Percentiles rank a stretch among this genome's conserved stretches.
phyloP scores from a whole-genome alignment of 2,113 vertebrate species.

The Thalassoma bifasciatum region DNA sequence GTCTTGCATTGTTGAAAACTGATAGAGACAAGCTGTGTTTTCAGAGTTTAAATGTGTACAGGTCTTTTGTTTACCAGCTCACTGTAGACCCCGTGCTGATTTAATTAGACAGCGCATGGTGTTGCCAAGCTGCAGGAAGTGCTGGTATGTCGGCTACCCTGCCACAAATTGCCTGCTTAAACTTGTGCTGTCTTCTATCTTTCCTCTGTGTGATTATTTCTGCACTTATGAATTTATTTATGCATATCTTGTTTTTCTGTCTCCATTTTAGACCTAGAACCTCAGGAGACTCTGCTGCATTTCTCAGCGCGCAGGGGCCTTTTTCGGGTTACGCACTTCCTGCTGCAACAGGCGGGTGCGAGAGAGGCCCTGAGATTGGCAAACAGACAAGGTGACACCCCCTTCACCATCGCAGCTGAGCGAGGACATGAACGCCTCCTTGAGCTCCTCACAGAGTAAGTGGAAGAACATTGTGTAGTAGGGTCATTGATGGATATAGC shows the following conservation, averaged over 20 bases:
- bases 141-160: slow-evolving; percentile 34
- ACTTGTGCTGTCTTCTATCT: neutral
- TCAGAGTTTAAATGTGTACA: slow-evolving; percentile 15
- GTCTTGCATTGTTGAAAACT: neutral
- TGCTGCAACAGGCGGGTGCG: slow-evolving; percentile 91
- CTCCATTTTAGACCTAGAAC: slow-evolving; percentile 81
- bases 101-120: slow-evolving; percentile 13
- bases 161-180: slow-evolving; percentile 3
- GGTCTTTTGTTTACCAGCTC: slow-evolving; percentile 18
- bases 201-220: neutral
- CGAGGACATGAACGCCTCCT: slow-evolving; percentile 86
- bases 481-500: no score
- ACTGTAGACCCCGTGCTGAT: slow-evolving; percentile 25
- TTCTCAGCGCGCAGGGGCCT: slow-evolving; percentile 93
- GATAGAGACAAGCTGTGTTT: neutral
- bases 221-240: slow-evolving; percentile 13
- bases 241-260: slow-evolving; percentile 5
- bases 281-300: slow-evolving; percentile 94
- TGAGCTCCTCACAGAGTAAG: slow-evolving; percentile 88
- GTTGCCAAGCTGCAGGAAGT: slow-evolving; percentile 58
- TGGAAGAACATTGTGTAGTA: no score
- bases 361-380: slow-evolving; percentile 86
- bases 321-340: slow-evolving; percentile 85
- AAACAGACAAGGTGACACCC: slow-evolving; percentile 91
- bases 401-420: slow-evolving; percentile 85